Evolutionary conservation across 2,888 invertebrate species (phyloP).

Genomic region (Odontomyia ornata): DNA sequence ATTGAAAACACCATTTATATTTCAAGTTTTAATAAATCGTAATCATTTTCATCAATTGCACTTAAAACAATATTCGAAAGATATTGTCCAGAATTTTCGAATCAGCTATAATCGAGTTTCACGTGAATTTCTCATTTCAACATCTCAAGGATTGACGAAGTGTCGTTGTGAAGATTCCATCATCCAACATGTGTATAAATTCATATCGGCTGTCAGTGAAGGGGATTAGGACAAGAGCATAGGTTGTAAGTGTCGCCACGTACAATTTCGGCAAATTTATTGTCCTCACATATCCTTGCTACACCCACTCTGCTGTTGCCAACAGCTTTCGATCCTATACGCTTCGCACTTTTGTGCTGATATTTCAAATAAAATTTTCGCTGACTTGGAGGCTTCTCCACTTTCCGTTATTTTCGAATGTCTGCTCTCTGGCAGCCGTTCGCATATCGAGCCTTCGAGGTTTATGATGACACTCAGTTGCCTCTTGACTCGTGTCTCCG

Average conservation of each 20-base stretch:
- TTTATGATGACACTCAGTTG: conserved; percentile 48
- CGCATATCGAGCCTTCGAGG: conserved; percentile 2
- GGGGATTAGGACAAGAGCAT: conserved; percentile 20
- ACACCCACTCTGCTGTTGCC: conserved; percentile 15
- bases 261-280: conserved; percentile 35
- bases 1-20: no score
- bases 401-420: conserved; percentile 33
- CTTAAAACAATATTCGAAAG: conserved; percentile 3
- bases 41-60: background rate
- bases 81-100: background rate
- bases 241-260: conserved; percentile 34
- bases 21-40: background rate
- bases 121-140: background rate
- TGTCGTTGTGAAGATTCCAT: conserved; percentile 15
- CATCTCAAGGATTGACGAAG: conserved; percentile 13
- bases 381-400: conserved; percentile 50
- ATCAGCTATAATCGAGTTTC: conserved; percentile 8
- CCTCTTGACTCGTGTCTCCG: conserved; percentile 45
- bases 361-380: conserved; percentile 55
- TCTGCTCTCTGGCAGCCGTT: conserved; percentile 22
- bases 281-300: conserved; percentile 14
- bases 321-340: background rate
- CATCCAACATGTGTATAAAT: conserved; percentile 23
- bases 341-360: conserved; percentile 52
- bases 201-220: conserved; percentile 24